These are phyloP conservation scores for Megalurothrips usitatus DNA, from an alignment of 2,888 invertebrate genomes.

Conservation along the genomic window DNA sequence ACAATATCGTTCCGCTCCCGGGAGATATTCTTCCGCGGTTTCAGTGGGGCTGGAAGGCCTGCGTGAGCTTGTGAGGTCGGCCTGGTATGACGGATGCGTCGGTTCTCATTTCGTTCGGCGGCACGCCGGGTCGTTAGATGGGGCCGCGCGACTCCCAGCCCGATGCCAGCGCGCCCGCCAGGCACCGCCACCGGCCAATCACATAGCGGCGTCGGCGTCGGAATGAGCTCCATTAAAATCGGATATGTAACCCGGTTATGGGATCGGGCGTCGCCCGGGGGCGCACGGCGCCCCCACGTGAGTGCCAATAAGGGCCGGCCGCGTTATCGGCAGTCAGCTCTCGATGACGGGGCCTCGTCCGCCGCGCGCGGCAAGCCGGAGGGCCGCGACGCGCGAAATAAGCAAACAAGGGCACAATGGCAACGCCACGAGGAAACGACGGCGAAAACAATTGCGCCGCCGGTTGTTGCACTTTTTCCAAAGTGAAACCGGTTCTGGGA, in stretches of 20 bases:
- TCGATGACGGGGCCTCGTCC: not conserved
- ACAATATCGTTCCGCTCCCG: too few relatives aligned
- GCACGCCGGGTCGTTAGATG: not conserved
- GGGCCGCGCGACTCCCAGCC: too few relatives aligned
- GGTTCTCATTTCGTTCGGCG: not conserved
- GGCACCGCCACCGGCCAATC: not conserved
- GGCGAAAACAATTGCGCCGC: not conserved
- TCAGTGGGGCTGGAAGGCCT: too few relatives aligned
- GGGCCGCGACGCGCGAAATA: not conserved
- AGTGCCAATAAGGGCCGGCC: not conserved
- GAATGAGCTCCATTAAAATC: too few relatives aligned
- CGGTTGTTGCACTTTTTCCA: not conserved
- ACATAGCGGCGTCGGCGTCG: not conserved
- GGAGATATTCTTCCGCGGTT: too few relatives aligned
- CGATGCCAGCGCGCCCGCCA: too few relatives aligned
- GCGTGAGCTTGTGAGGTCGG: too few relatives aligned
- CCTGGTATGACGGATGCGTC: too few relatives aligned
- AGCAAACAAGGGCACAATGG: not conserved
- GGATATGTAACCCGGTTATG: too few relatives aligned
- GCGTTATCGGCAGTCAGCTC: not conserved
- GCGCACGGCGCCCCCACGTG: not conserved
- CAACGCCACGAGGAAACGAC: not conserved
- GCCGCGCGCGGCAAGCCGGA: not conserved
- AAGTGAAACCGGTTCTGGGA: constrained; percentile 11
- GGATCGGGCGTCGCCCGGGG: too few relatives aligned